Evolutionary conservation across 2,888 invertebrate genomes (phyloP).

Genomic region (Pachycephus smyrnensis): DNA sequence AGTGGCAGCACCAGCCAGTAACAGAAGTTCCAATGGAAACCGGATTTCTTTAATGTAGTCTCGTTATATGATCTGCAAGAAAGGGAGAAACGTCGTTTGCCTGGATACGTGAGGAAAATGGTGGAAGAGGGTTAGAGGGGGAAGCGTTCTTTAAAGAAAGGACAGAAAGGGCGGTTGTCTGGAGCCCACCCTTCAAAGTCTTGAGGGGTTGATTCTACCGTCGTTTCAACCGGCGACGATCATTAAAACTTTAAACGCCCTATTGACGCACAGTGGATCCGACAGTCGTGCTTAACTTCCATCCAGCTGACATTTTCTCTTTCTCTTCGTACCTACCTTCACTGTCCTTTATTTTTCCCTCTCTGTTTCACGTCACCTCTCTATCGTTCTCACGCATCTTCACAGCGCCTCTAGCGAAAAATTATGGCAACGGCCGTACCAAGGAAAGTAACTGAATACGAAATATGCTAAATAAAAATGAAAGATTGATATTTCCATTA

Average conservation of each 20-base stretch:
- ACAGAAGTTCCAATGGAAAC: not conserved
- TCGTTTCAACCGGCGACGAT: constrained; percentile 54
- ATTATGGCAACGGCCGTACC: not conserved
- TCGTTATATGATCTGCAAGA: constrained; percentile 5
- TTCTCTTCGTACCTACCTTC: constrained; percentile 21
- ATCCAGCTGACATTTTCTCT: not conserved
- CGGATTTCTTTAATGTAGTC: not conserved
- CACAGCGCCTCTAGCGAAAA: constrained; percentile 11
- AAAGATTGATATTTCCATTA: not conserved
- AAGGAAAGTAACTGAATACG: not conserved
- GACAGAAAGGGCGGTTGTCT: not conserved
- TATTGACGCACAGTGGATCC: constrained; percentile 55
- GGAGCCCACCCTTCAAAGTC: constrained; percentile 28
- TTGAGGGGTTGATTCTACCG: constrained; percentile 52
- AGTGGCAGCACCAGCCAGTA: not conserved
- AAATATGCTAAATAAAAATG: not conserved
- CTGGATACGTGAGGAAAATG: not conserved
- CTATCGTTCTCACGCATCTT: not conserved
- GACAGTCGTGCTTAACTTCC: constrained; percentile 53
- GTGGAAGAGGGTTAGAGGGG: not conserved
- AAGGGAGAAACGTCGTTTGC: constrained; percentile 2
- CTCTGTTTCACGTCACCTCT: constrained; percentile 3
- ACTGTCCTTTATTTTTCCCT: constrained; percentile 32
- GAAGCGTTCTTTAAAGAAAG: constrained; percentile 13
- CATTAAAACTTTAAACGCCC: constrained; percentile 63